Conservation (phyloP, 2,113 vertebrate species). For the Thinocorus orbignyianus region DNA sequence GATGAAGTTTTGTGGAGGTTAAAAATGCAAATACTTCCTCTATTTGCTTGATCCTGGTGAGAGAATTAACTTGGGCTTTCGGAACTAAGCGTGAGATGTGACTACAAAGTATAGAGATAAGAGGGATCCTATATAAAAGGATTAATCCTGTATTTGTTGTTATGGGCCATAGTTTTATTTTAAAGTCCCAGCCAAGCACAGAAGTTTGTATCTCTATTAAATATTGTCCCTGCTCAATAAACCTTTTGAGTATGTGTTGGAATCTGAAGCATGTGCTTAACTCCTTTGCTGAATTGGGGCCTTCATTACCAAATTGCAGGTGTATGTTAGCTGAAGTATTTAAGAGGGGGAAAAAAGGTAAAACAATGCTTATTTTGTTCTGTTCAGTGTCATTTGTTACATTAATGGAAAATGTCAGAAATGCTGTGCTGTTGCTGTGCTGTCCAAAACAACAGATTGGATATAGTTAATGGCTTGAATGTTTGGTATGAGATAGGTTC, state of each 20-base stretch:
- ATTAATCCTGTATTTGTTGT: not conserved
- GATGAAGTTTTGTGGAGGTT: not conserved
- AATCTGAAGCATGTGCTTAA: constrained; percentile 49
- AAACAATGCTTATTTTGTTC: constrained; percentile 41
- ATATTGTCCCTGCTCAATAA: constrained; percentile 25
- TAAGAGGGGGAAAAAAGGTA: not conserved
- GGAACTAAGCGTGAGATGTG: not conserved
- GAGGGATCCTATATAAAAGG: not conserved
- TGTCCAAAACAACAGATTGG: not conserved
- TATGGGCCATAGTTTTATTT: not conserved
- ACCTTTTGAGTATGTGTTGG: constrained; percentile 49
- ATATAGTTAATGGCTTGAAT: not conserved
- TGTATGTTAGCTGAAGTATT: constrained; percentile 34
- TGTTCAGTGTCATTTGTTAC: not conserved
- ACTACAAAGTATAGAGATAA: not conserved
- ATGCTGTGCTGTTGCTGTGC: not conserved
- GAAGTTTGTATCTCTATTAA: not conserved
- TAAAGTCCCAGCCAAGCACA: not conserved
- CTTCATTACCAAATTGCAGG: constrained; percentile 52
- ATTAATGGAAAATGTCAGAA: constrained; percentile 31
- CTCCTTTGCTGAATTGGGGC: constrained; percentile 38
- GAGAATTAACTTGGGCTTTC: not conserved
- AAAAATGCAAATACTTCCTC: not conserved
- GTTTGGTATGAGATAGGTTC: not conserved
- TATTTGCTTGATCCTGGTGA: not conserved